Evolutionary conservation across 1,140 invertebrate genomes (phyloP), one percentile per base, ranked within the genome.

Genomic region (Oncopodura yosiiana): DNA sequence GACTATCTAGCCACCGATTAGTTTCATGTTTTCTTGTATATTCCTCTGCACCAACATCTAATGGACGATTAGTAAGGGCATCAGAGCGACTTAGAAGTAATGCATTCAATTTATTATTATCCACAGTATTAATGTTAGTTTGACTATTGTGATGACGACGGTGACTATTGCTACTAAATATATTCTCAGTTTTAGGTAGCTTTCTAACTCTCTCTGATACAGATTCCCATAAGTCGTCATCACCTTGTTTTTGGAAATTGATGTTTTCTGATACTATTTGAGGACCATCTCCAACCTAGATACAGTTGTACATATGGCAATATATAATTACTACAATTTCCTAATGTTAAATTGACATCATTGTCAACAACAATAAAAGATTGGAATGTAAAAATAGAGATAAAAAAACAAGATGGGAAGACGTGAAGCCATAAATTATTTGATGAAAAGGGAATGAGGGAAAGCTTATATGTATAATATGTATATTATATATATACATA

Each of bases 11-110:
- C 87, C 85, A 94, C 69, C 84, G 89, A 60, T 81, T 86, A 0
- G 86, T 94, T 75, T 86, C 89, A 61, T 82, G 82, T 72, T 88
- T 86, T 45, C 86, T 75, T 1, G 87, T 88, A 68, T 90, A 82
- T 67, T 92, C 86, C 69, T 94, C 88, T 63, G 85, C 79, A 65
- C 87, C 84, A 62, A 87, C 82, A 67, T 89, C 84, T 30, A 89
- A 68, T 0, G 86, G 85, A 32, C 80, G 79, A 62, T 83, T 81
- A 14, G 84, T 85, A 51, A 87, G 65, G 3, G 81, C 87, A 69
- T 89, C 86, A 67, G 86, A 87, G 34, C 83, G 72, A 52, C 79
- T 79, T 19, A 80, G 71, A 51, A 77, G 66, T 34, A 73, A 69
- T n/a, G 46, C 41, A 19, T 41, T 66, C 41, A 30, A 14, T 14